Percentiles rank a stretch among this genome's conserved stretches.
These are phyloP conservation scores for Toxonevra muliebris DNA, from an alignment of 2,888 invertebrate genomes.

Conservation along the genomic window DNA sequence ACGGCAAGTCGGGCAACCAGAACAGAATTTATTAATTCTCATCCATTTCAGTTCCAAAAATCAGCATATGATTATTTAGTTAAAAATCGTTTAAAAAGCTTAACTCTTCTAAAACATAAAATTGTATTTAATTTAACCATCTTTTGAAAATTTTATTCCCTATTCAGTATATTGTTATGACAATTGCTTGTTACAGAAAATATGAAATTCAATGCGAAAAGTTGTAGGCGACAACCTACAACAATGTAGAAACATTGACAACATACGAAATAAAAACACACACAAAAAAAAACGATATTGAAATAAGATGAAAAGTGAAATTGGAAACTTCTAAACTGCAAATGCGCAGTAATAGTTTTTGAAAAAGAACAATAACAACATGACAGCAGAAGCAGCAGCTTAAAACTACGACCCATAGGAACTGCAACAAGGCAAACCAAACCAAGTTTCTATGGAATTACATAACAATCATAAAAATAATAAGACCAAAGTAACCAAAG, in stretches of 20 bases:
- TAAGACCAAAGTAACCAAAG: neutral
- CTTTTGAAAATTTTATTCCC: no score
- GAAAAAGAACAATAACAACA: conserved; percentile 8
- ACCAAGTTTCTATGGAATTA: no score
- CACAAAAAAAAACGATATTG: neutral
- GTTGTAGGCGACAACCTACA: conserved; percentile 31
- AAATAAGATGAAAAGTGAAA: conserved; percentile 33
- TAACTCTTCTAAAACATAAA: no score
- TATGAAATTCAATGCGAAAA: conserved; percentile 29
- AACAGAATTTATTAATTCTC: no score
- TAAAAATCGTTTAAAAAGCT: no score
- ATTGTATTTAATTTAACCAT: no score
- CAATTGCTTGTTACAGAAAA: conserved; percentile 3
- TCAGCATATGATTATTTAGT: no score
- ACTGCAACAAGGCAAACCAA: neutral
- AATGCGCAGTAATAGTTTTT: conserved; percentile 20
- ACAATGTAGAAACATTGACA: conserved; percentile 1
- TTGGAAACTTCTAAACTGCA: conserved; percentile 25
- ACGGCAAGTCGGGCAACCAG: no score
- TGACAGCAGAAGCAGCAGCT: neutral
- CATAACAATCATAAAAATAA: neutral
- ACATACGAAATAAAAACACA: conserved; percentile 14
- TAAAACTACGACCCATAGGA: neutral
- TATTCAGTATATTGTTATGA: neutral
- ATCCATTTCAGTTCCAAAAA: no score